phyloP scores from a whole-genome alignment of 2,888 invertebrate genomes.

The Acrobasis consociella region DNA sequence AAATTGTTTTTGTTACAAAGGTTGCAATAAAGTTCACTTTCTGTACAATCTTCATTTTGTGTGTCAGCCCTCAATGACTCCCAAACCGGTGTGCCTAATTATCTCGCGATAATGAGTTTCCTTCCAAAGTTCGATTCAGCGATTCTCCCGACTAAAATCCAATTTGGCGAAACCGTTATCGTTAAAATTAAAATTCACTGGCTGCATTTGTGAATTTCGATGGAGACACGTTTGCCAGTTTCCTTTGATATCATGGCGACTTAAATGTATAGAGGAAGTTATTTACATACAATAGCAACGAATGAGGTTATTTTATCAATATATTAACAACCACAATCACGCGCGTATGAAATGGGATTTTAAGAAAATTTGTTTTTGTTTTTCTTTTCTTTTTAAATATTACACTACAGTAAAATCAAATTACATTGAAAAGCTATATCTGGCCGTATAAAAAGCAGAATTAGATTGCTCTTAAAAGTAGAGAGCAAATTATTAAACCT shows the following conservation, averaged over 20 bases:
- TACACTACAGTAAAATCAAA: too few species aligned
- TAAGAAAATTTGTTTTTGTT: too few species aligned
- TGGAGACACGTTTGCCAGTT: slow-evolving; percentile 47
- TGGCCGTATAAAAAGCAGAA: too few species aligned
- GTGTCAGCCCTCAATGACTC: slow-evolving; percentile 42
- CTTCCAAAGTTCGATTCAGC: slow-evolving; percentile 24
- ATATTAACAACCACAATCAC: too few species aligned
- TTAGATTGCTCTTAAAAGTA: too few species aligned
- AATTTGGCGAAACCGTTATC: slow-evolving; percentile 30
- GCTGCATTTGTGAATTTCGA: slow-evolving; percentile 41
- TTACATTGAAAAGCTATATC: too few species aligned
- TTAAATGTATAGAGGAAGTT: background rate
- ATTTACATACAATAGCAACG: background rate
- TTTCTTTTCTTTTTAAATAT: too few species aligned
- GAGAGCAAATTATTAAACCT: too few species aligned
- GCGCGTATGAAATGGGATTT: too few species aligned
- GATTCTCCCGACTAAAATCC: slow-evolving; percentile 22
- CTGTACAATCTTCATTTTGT: background rate
- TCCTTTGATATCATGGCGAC: slow-evolving; percentile 32
- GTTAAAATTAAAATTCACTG: slow-evolving; percentile 38
- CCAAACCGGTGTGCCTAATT: slow-evolving; percentile 43
- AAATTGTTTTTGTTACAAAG: too few species aligned
- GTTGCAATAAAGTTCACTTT: too few species aligned
- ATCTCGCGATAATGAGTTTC: slow-evolving; percentile 36
- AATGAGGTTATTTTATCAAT: background rate